Percentiles rank a stretch among this genome's conserved stretches.
These are phyloP conservation scores for Clinocottus analis DNA, from an alignment of 2,113 vertebrate species.

Conservation along the genomic window DNA sequence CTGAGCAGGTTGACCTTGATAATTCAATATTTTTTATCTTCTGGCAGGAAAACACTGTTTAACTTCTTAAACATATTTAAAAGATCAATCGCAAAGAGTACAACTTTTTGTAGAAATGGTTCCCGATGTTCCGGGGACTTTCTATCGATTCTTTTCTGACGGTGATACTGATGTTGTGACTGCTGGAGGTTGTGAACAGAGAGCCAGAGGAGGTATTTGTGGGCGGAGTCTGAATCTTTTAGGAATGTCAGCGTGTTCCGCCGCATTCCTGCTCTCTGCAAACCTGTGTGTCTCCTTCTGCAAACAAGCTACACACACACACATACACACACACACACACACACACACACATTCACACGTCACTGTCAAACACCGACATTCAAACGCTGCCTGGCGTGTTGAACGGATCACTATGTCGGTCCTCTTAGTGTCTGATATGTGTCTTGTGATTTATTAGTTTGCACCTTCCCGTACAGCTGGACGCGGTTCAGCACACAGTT, in stretches of 20 bases:
- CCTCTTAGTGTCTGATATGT: background rate
- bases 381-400: too few species aligned
- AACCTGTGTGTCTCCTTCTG: slow-evolving; percentile 23
- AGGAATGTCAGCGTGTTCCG: slow-evolving; percentile 70
- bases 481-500: too few species aligned
- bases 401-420: too few species aligned
- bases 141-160: background rate
- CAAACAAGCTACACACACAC: background rate
- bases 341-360: background rate
- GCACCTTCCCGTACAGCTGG: too few species aligned
- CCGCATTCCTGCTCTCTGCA: slow-evolving; percentile 65
- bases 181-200: slow-evolving; percentile 33
- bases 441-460: too few species aligned
- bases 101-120: background rate
- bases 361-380: background rate
- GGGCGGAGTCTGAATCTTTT: slow-evolving; percentile 50
- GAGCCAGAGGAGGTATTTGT: slow-evolving; percentile 35
- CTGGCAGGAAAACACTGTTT: background rate
- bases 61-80: background rate
- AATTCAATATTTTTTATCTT: background rate
- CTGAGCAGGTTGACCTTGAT: background rate
- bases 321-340: too few species aligned
- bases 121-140: background rate
- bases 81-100: background rate
- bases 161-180: slow-evolving; percentile 20